A percentile compares a stretch with the other conserved stretches of the same genome.
Conservation (phyloP, 2,113 vertebrate genomes). For the Petromus typicus region DNA sequence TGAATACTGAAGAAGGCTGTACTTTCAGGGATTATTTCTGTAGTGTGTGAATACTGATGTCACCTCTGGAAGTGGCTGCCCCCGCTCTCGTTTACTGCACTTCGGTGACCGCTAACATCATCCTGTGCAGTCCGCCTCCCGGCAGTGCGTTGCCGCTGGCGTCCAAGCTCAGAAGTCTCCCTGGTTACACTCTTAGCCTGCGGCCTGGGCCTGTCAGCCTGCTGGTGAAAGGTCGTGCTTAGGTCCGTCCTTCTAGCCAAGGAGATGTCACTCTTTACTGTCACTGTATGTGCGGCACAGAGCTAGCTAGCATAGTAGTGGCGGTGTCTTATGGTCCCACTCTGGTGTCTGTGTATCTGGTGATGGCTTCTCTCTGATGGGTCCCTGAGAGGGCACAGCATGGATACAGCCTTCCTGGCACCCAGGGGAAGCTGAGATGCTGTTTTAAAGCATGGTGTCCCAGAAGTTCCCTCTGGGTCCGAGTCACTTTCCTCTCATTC, state of each 20-base stretch:
- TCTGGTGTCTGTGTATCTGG: not conserved
- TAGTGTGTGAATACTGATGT: not conserved
- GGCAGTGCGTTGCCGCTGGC: rapidly evolving
- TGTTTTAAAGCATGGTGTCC: not conserved
- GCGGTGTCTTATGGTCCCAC: not conserved
- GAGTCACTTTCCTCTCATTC: not conserved
- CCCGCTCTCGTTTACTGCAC: not conserved
- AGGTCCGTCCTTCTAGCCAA: too few relatives aligned
- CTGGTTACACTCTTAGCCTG: not conserved
- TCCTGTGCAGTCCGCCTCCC: not conserved
- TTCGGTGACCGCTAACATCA: not conserved
- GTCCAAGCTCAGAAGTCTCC: not conserved
- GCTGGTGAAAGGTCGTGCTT: not conserved
- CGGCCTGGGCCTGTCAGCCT: not conserved
- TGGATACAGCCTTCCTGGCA: not conserved
- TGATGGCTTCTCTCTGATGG: not conserved
- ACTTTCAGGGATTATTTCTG: too few relatives aligned
- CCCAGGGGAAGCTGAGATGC: rapidly evolving
- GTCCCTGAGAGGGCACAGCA: not conserved
- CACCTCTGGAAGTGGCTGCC: not conserved
- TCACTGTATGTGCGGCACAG: not conserved
- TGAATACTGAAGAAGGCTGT: not conserved
- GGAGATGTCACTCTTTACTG: not conserved
- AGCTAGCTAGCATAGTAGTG: not conserved
- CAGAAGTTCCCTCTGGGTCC: not conserved